Percentiles rank a stretch among this genome's conserved stretches.
These are phyloP conservation scores for Zaprionus davidi DNA, from an alignment of 1,140 invertebrate genomes.

Conservation along the genomic window DNA sequence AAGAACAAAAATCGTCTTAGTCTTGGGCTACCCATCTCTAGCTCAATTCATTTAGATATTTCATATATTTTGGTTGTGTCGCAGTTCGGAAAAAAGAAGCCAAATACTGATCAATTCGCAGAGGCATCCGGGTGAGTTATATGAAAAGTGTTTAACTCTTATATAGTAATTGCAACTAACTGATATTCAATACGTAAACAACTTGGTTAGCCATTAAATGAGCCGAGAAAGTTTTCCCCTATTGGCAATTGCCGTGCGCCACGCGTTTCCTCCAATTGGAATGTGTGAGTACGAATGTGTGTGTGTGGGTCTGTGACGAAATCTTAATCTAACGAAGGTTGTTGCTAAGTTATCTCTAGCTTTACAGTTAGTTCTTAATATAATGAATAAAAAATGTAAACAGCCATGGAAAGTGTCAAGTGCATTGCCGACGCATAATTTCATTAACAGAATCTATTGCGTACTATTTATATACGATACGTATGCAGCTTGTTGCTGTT, in stretches of 20 bases:
- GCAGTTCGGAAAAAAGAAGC: constrained; percentile 52
- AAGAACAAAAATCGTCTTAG: constrained; percentile 6
- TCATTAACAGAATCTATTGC: neutral
- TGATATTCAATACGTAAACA: constrained; percentile 49
- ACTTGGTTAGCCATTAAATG: constrained; percentile 42
- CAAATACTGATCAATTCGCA: constrained; percentile 75
- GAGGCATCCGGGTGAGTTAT: constrained; percentile 79
- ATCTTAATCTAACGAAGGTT: constrained; percentile 40
- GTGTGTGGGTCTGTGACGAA: constrained; percentile 55
- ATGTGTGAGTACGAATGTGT: constrained; percentile 16
- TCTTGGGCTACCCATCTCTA: constrained; percentile 13
- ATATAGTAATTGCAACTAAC: constrained; percentile 16
- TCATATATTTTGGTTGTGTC: constrained; percentile 66
- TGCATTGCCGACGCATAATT: constrained; percentile 7
- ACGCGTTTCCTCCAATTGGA: constrained; percentile 67
- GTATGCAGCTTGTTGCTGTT: constrained; percentile 49
- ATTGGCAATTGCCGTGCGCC: constrained; percentile 44
- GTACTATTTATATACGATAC: neutral
- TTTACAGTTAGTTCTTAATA: neutral
- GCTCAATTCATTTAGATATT: constrained; percentile 53
- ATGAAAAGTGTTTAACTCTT: constrained; percentile 8
- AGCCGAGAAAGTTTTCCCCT: constrained; percentile 14
- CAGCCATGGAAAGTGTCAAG: neutral
- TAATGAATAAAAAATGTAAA: neutral
- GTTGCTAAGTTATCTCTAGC: constrained; percentile 7